Conservation (phyloP, 1,140 invertebrate genomes). For the Cherax destructor region DNA sequence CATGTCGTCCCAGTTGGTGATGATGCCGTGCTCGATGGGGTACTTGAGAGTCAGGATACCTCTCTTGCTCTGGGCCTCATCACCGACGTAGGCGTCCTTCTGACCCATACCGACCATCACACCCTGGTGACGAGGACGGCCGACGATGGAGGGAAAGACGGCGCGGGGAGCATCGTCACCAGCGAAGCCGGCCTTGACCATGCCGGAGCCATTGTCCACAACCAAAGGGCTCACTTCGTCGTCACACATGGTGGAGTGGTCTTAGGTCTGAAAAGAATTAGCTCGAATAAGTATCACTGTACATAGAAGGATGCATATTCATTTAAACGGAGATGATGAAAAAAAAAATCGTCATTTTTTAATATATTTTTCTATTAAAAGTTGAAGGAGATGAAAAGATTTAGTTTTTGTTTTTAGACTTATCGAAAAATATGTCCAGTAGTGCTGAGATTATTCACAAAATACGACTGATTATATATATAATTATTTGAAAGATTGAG, state of each 20-base stretch:
- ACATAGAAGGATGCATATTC: no score
- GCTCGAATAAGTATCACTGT: no score
- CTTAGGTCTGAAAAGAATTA: conserved; percentile 17
- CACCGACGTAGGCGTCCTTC: conserved; percentile 92
- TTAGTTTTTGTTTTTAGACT: no score
- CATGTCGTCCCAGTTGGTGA: conserved; percentile 98
- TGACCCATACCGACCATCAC: conserved; percentile 98
- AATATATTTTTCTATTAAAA: no score
- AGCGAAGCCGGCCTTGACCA: conserved; percentile 83
- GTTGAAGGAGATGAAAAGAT: no score
- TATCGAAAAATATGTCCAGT: no score
- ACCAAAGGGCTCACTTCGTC: conserved; percentile 79
- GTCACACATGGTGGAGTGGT: conserved; percentile 78
- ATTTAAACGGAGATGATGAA: no score
- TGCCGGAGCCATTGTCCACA: conserved; percentile 81
- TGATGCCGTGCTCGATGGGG: conserved; percentile 96
- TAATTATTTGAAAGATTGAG: no score
- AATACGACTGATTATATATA: no score
- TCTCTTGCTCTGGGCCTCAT: conserved; percentile 95
- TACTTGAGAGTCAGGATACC: conserved; percentile 95
- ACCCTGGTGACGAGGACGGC: conserved; percentile 80
- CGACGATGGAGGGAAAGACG: conserved; percentile 89
- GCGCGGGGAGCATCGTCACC: conserved; percentile 94
- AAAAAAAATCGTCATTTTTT: no score
- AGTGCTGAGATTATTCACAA: no score